Evolutionary conservation across 2,113 vertebrate species (phyloP), one percentile per base, ranked within the genome.

Genomic region (Bungarus multicinctus): DNA sequence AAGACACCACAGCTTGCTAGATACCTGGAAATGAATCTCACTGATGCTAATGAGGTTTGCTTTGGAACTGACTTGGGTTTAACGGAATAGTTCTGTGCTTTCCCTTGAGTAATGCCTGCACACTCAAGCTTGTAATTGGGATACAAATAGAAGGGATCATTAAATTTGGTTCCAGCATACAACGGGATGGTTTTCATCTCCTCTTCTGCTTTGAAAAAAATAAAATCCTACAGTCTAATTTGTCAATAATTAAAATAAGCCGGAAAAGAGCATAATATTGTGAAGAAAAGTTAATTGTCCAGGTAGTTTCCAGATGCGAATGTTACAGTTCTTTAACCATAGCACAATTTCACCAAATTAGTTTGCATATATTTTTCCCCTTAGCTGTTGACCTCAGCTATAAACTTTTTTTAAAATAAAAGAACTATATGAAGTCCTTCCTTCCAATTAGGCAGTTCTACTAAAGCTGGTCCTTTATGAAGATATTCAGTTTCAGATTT

Each of bases 261-360:
- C 39, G 34, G 39, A 69, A 88, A 74, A 25, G 27, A 92, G n/a
- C 47, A 53, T 74, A 88, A 92, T 88, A 74, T 88, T 30, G 23
- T 74, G 91, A 34, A 43, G 64, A 11, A 69, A 89, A 92, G 52
- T 47, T 89, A 92, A 92, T 92, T 92, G 87, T 57, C 50, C 87
- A 92, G 91, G 50, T 92, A 64, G 16, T 57, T 92, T 89, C 60
- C 91, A 92, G 91, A 92, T 89, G 91, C 55, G 50, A 57, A 85
- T 57, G 87, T n/a, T 55, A 81, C 60, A 89, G 91, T 23, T 89
- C 27, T 45, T 25, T 89, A 81, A 52, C 3, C 30, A 30, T n/a
- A 89, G 39, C 50, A n/a, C 53, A 47, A 58, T 50, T 91, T 58
- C 54, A 85, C 22, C 25, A 87, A 91, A 91, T 43, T 45, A 90